Evolutionary conservation across 2,888 invertebrate genomes (phyloP), one percentile per base, ranked within the genome.

Genomic region (Pristionchus exspectatus): DNA sequence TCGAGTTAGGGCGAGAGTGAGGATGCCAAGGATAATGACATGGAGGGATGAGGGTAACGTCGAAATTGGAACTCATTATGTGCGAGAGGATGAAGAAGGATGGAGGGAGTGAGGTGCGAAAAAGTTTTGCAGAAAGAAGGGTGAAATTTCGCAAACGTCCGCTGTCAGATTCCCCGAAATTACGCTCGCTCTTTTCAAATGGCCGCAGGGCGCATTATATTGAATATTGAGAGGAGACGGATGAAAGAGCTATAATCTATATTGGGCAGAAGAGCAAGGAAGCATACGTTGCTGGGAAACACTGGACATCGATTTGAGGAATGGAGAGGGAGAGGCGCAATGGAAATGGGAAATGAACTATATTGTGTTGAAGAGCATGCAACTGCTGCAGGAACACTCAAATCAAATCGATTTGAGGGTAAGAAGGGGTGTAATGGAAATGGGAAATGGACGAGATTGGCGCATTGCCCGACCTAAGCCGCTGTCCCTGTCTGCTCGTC

Each of bases 1-100:
- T 33, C 16, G 69, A 21, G 38, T 38, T 74, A 10, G 63, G 56
- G 56, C 56, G 56, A 21, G 56, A 56, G 56, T 21, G 56, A 56
- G 56, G 24, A 74, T 74, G 38, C 74, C 21, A 21, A 33, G 74
- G 74, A 33, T 30, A 72, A 74, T 74, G 30, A 74, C 33, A 38
- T 0, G 14, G 72, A 30, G 21, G 69, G 21, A 18, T 18, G 4
- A 33, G 38, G 21, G 38, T 7, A n/a, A 1, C 14, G 33, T 7
- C 16, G 24, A 74, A 74, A 74, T 44, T 74, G 74, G 74, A 74
- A 33, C 74, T 74, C 74, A 74, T 74, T 74, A 74, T 38, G 30
- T 27, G 30, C 7, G 18, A 44, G 18, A 30, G 74, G 74, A 74
- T 66, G 66, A 27, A 66, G 66, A n/a, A 66, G 66, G 21, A 72